These are phyloP conservation scores for Chaetorhynchus papuensis DNA, from an alignment of 2,113 vertebrate species.

Conservation along the genomic window DNA sequence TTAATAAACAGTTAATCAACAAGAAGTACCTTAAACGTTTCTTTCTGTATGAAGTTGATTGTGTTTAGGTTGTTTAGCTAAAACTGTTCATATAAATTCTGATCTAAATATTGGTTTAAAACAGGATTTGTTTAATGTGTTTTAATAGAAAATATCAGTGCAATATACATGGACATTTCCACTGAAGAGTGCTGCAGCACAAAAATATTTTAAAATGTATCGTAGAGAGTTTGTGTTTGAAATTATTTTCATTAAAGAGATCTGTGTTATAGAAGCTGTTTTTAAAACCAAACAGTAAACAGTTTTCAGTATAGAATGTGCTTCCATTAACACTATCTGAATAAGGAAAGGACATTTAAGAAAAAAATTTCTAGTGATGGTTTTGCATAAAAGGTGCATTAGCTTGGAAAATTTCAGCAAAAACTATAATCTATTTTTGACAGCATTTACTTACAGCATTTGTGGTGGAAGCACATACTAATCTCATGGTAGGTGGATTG, in stretches of 20 bases:
- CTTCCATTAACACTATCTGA: background rate
- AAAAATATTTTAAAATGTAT: background rate
- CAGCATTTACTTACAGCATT: background rate
- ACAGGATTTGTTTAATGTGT: background rate
- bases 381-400: background rate
- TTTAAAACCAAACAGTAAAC: slow-evolving; percentile 9
- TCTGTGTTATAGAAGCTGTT: background rate
- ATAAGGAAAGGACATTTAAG: background rate
- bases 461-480: background rate
- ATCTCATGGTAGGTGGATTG: background rate
- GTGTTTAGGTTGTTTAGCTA: background rate
- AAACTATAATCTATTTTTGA: background rate
- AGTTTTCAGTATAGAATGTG: background rate
- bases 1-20: background rate
- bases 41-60: background rate
- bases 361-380: background rate
- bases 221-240: background rate
- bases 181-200: background rate
- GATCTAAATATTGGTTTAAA: background rate
- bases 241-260: slow-evolving; percentile 7
- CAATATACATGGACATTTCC: background rate
- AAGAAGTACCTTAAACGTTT: background rate
- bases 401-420: background rate
- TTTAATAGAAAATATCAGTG: slow-evolving; percentile 5
- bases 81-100: background rate